These are phyloP conservation scores for Lamellibrachia luymesi DNA, from an alignment of 1,140 invertebrate species.

Conservation along the genomic window DNA sequence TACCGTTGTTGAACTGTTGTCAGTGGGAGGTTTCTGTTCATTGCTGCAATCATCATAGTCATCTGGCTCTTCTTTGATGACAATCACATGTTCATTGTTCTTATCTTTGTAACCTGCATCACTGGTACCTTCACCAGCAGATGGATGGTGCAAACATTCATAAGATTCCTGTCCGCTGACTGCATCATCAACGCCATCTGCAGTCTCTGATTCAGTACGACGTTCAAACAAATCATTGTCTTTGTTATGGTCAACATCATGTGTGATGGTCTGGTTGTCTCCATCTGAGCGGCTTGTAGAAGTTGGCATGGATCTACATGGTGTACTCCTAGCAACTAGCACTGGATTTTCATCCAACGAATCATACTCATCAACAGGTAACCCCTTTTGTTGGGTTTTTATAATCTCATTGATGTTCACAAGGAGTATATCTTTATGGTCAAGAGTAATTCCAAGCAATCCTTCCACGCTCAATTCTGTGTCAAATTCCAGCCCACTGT, in stretches of 20 bases:
- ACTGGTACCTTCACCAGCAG: neutral
- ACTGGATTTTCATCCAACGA: neutral
- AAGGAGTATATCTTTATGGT: neutral
- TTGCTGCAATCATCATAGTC: neutral
- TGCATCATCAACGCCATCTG: neutral
- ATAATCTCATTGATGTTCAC: neutral
- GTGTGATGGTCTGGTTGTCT: neutral
- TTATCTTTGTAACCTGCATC: neutral
- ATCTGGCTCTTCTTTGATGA: neutral
- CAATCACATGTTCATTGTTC: neutral
- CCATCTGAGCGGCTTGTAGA: neutral
- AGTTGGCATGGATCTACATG: neutral
- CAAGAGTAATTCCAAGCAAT: neutral
- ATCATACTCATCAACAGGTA: neutral
- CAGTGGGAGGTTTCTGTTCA: neutral
- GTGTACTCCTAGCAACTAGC: neutral
- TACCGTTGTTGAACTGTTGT: too few relatives aligned
- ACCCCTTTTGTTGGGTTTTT: neutral
- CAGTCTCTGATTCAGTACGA: neutral
- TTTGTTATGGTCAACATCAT: neutral
- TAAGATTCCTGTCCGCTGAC: neutral
- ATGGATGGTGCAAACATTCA: neutral
- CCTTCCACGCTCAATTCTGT: neutral
- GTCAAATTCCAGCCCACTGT: conserved; percentile 3
- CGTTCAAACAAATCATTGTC: neutral